Evolutionary conservation across 2,113 vertebrate genomes (phyloP), one percentile per base, ranked within the genome.

Genomic region (Myodes glareolus): DNA sequence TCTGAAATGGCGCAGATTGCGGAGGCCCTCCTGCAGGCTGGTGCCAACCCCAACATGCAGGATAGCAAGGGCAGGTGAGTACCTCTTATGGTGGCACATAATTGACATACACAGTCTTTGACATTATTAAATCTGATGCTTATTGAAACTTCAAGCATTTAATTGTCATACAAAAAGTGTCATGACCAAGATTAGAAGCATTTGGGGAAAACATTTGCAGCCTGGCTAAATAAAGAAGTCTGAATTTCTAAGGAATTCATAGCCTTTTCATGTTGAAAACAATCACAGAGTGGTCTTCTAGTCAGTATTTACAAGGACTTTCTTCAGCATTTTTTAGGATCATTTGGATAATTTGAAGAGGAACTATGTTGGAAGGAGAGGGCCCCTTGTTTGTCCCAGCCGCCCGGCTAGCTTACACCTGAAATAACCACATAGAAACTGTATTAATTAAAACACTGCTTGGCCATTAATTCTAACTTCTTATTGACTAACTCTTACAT

Each of bases 1-100:
- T 98, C 98, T 1, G 99, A 99, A 96, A 99, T 99, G 99, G 99
- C 99, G 0, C 99, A 98, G 61, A 99, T 99, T 1, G 99, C 99
- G 3, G 99, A 99, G 97, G 99, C 99, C 78, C 99, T 99, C 87
- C 98, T 99, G 47, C 99, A 99, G 98, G 99, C 99, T 0, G 99
- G 99, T 19, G 99, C 99, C 96, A 99, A 99, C 89, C 99, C 99
- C 33, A 99, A 99, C 98, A 99, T 99, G 99, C 99, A 99, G 86
- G 99, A 99, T 98, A 99, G 77, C 98, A 99, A 98, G 98, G 99
- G 99, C 98, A 99, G 99, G 99, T 99, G 90, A 98, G 95, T 88
- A 39, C 14, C 14, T 39, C 50, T 13, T 68, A n/a, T 21, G 7
- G 63, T 55, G 12, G 27, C 33, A 12, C 3, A 3, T 75, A 73